These are phyloP conservation scores for Austrofundulus limnaeus DNA, from an alignment of 2,113 vertebrate species.

Conservation along the genomic window DNA sequence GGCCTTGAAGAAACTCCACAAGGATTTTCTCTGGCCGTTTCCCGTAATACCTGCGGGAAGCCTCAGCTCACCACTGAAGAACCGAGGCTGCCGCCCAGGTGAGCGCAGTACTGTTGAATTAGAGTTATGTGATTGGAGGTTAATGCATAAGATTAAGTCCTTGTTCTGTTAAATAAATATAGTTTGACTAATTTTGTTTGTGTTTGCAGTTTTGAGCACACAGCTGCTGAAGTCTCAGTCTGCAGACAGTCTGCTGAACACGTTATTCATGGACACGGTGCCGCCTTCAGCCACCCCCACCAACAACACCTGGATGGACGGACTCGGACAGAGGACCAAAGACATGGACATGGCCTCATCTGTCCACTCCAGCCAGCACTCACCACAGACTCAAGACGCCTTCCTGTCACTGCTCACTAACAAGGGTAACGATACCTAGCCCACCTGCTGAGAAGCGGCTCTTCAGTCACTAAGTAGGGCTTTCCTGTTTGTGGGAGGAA, in stretches of 20 bases:
- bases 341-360: slow-evolving; percentile 88
- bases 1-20: slow-evolving; percentile 92
- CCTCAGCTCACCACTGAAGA: slow-evolving; percentile 91
- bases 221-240: slow-evolving; percentile 91
- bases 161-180: no score
- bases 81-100: slow-evolving; percentile 91
- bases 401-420: slow-evolving; percentile 92
- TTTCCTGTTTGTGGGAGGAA: no score
- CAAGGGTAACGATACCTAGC: slow-evolving; percentile 82
- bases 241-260: slow-evolving; percentile 87
- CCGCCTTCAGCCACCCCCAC: slow-evolving; percentile 70
- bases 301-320: slow-evolving; percentile 88
- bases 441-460: no score
- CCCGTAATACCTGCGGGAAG: slow-evolving; percentile 88
- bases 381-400: slow-evolving; percentile 91
- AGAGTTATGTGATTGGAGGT: background rate
- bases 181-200: background rate
- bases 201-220: slow-evolving; percentile 80
- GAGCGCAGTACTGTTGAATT: no score
- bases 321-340: slow-evolving; percentile 77
- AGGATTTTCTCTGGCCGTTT: slow-evolving; percentile 96
- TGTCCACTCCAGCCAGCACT: slow-evolving; percentile 71
- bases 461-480: no score
- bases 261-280: slow-evolving; percentile 84
- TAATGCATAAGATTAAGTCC: background rate